Evolutionary conservation across 2,113 vertebrate genomes (phyloP).

Genomic region (Caranx ignobilis): DNA sequence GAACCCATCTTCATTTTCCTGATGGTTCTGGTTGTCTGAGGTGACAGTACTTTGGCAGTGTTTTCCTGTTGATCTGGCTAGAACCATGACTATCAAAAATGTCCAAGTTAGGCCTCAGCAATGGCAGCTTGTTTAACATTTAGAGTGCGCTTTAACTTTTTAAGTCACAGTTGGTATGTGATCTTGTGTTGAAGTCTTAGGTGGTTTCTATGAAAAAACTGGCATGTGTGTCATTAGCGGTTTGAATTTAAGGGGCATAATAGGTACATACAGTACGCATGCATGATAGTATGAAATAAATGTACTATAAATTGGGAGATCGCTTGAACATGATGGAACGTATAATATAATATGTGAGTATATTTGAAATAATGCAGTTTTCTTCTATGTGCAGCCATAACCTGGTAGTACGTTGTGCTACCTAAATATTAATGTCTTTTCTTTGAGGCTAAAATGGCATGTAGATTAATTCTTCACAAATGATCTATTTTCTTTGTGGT

Average conservation of each 20-base stretch:
- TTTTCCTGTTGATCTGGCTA: neutral
- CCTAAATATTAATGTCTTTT: neutral
- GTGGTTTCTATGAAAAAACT: neutral
- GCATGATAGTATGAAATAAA: neutral
- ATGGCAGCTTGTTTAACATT: neutral
- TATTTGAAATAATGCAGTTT: neutral
- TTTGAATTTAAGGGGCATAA: neutral
- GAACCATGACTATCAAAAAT: constrained; percentile 3
- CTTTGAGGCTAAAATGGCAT: neutral
- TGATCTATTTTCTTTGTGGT: constrained; percentile 36
- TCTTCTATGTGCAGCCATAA: neutral
- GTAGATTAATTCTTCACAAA: neutral
- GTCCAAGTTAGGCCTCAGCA: neutral
- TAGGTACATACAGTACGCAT: no score
- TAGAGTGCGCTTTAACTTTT: neutral
- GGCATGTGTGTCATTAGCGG: no score
- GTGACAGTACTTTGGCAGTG: neutral
- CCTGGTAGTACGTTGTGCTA: neutral
- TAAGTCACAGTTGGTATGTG: neutral
- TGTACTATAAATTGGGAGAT: neutral
- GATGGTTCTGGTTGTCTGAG: constrained; percentile 13
- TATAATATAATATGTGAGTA: neutral
- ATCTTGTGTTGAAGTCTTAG: neutral
- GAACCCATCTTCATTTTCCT: constrained; percentile 6
- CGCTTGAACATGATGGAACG: neutral